Conservation (phyloP, 2,797 vertebrate species). For the Falco columbarius region DNA sequence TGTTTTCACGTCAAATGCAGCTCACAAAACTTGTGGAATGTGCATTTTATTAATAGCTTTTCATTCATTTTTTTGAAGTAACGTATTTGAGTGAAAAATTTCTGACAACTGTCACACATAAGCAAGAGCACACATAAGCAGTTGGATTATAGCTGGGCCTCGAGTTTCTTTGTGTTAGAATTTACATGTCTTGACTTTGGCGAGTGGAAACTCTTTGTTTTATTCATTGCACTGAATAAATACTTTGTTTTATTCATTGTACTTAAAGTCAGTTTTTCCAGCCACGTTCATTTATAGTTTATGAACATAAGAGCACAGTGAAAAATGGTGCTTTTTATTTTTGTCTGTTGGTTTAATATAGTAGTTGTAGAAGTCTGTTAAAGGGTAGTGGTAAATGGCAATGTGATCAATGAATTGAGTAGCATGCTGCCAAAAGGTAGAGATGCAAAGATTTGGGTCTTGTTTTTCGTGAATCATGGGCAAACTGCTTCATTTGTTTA, state of each 20-base stretch:
- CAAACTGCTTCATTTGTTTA: not conserved
- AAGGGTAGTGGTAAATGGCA: not conserved
- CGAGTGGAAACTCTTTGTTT: not conserved
- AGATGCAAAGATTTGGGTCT: not conserved
- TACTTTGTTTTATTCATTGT: not conserved
- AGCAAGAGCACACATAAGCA: not conserved
- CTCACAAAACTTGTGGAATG: not conserved
- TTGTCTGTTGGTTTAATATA: not conserved
- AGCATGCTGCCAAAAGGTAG: not conserved
- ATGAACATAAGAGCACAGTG: not conserved
- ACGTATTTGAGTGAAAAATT: not conserved
- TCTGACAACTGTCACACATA: not conserved
- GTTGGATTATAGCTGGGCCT: not conserved
- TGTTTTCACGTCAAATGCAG: not conserved
- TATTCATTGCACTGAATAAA: conserved; percentile 12
- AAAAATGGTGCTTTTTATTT: not conserved
- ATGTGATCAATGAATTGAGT: not conserved
- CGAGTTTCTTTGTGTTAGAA: not conserved
- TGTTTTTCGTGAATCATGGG: not conserved
- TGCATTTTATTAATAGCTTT: not conserved
- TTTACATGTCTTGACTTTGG: not conserved
- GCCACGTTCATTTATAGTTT: not conserved
- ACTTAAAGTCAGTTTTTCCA: not conserved
- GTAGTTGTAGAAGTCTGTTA: not conserved
- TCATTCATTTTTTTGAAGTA: not conserved